These are phyloP conservation scores for Drosophila paucipuncta DNA, from an alignment of 2,888 invertebrate genomes.

Conservation along the genomic window DNA sequence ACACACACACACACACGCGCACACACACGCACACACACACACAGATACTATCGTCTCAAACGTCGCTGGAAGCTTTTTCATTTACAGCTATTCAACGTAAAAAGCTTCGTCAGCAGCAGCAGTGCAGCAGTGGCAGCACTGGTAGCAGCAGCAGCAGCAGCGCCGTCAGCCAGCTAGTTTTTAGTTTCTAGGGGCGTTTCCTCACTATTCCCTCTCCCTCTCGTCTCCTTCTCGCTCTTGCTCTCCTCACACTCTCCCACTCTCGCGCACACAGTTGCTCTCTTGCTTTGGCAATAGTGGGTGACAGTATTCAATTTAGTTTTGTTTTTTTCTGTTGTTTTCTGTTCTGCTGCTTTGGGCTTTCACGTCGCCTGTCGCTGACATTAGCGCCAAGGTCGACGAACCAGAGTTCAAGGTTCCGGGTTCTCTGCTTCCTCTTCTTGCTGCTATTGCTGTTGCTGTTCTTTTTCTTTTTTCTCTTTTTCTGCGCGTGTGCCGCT, in stretches of 20 bases:
- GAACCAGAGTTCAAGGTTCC: conserved; percentile 85
- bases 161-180: conserved; percentile 58
- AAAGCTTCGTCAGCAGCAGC: conserved; percentile 29
- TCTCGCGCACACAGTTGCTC: background rate
- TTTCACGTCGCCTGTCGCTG: conserved; percentile 72
- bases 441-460: conserved; percentile 1
- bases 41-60: conserved; percentile 13
- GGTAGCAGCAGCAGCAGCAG: conserved; percentile 44
- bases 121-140: conserved; percentile 1
- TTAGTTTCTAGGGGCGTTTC: conserved; percentile 70
- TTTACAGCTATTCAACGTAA: conserved; percentile 21
- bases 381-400: conserved; percentile 85
- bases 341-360: conserved; percentile 43
- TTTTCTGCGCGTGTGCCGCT: conserved; percentile 44
- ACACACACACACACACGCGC: background rate
- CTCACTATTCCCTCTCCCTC: conserved; percentile 9
- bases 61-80: conserved; percentile 66
- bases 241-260: background rate
- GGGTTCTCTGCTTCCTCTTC: conserved; percentile 1
- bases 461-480: conserved; percentile 13
- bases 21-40: background rate
- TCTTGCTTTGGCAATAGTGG: conserved; percentile 1
- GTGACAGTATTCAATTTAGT: conserved; percentile 9
- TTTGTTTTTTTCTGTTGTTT: conserved; percentile 1
- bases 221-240: conserved; percentile 2